phyloP scores from a whole-genome alignment of 2,888 invertebrate genomes.

The Machimus rusticus region DNA sequence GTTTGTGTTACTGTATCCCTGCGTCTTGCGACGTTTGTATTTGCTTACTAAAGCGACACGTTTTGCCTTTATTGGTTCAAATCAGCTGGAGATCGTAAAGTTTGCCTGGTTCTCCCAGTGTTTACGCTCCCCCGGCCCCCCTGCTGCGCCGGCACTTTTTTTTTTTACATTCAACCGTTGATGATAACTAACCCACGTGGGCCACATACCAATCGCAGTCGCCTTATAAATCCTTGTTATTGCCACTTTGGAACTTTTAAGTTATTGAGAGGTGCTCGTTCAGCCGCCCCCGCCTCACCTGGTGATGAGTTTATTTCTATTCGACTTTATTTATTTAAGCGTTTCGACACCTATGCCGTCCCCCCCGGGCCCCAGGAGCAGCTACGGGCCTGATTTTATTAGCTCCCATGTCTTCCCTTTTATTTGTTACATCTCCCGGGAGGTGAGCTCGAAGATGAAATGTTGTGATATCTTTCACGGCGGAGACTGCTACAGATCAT shows the following conservation, averaged over 20 bases:
- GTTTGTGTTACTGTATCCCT: slow-evolving; percentile 39
- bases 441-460: background rate
- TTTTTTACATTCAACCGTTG: slow-evolving; percentile 25
- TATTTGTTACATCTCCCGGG: background rate
- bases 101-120: slow-evolving; percentile 27
- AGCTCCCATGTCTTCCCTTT: background rate
- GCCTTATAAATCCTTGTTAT: slow-evolving; percentile 17
- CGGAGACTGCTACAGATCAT: background rate
- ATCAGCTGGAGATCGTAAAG: slow-evolving; percentile 45
- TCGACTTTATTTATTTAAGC: slow-evolving; percentile 3
- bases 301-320: slow-evolving; percentile 5
- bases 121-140: background rate
- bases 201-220: slow-evolving; percentile 28
- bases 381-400: background rate
- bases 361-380: too few species aligned
- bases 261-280: slow-evolving; percentile 18
- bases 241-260: slow-evolving; percentile 23
- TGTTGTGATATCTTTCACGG: background rate
- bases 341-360: background rate
- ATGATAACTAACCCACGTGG: slow-evolving; percentile 32
- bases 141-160: slow-evolving; percentile 29
- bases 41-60: slow-evolving; percentile 42
- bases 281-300: background rate
- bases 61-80: slow-evolving; percentile 46
- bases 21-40: slow-evolving; percentile 34